A percentile compares a stretch with the other conserved stretches of the same genome.
Conservation (phyloP, 92 coral and sea anemone genomes). For the Porites lobata region DNA sequence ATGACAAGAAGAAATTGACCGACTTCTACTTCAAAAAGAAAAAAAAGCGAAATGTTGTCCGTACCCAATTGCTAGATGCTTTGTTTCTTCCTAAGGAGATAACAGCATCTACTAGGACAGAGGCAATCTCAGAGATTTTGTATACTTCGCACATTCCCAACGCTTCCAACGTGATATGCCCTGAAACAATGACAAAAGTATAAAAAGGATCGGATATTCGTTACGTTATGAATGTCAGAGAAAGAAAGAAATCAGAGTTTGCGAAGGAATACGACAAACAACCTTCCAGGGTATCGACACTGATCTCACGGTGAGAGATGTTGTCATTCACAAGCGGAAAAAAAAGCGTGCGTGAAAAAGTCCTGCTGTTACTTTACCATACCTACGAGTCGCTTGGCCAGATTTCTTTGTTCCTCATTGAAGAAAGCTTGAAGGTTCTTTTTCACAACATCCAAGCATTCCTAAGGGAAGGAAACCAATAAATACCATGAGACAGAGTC, state of each 20-base stretch:
- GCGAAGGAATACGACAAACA: too few species aligned
- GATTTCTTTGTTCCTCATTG: constrained; percentile 69
- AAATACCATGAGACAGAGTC: background rate
- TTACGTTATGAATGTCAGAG: too few species aligned
- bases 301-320: too few species aligned
- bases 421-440: constrained; percentile 71
- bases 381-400: constrained; percentile 82
- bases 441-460: constrained; percentile 71
- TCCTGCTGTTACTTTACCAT: background rate
- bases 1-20: background rate
- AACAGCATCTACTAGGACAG: constrained; percentile 71
- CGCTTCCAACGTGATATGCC: constrained; percentile 77
- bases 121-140: constrained; percentile 59
- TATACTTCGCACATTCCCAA: constrained; percentile 68
- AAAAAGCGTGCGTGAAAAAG: too few species aligned
- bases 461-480: constrained; percentile 41
- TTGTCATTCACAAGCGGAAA: background rate
- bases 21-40: background rate
- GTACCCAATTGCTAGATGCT: constrained; percentile 24
- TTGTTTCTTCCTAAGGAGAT: constrained; percentile 43
- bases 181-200: constrained; percentile 24
- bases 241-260: too few species aligned
- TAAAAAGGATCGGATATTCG: too few species aligned
- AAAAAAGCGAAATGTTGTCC: background rate
- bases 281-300: too few species aligned